phyloP scores from a whole-genome alignment of 2,113 vertebrate genomes.

The Urocitellus parryii region DNA sequence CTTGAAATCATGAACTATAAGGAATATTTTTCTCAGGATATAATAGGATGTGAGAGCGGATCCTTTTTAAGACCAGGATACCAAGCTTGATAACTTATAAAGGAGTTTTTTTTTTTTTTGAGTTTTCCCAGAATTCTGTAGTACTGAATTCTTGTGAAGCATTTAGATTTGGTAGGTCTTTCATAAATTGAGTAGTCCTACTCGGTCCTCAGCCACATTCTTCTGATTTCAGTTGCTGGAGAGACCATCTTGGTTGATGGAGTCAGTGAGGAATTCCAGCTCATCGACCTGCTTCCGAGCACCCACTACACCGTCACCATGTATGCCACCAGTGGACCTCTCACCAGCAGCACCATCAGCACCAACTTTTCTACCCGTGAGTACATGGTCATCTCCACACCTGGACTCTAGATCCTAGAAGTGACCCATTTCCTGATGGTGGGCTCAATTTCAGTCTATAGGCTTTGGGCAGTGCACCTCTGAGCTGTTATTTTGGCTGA shows the following conservation, averaged over 20 bases:
- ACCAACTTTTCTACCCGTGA: conserved; percentile 96
- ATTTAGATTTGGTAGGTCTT: background rate
- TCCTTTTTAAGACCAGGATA: background rate
- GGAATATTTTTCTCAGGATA: background rate
- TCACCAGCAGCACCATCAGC: conserved; percentile 93
- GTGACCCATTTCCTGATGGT: background rate
- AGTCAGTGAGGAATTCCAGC: conserved; percentile 92
- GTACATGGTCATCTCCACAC: conserved; percentile 74
- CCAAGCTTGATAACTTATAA: background rate
- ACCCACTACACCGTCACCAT: conserved; percentile 94
- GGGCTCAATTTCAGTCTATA: background rate
- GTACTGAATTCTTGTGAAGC: background rate
- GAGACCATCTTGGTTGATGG: conserved; percentile 96
- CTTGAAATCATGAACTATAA: too few relatives aligned
- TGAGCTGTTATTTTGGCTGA: background rate
- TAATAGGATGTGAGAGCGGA: background rate
- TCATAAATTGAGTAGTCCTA: background rate
- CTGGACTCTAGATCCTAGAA: background rate
- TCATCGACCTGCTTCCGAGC: conserved; percentile 92
- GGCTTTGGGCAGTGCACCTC: background rate
- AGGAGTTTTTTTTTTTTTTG: too few relatives aligned
- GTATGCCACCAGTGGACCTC: conserved; percentile 94
- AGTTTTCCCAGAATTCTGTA: background rate
- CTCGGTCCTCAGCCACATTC: background rate
- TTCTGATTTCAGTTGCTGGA: conserved; percentile 89